Conservation (phyloP, 2,888 invertebrate genomes). For the Hyposoter dolosus region DNA sequence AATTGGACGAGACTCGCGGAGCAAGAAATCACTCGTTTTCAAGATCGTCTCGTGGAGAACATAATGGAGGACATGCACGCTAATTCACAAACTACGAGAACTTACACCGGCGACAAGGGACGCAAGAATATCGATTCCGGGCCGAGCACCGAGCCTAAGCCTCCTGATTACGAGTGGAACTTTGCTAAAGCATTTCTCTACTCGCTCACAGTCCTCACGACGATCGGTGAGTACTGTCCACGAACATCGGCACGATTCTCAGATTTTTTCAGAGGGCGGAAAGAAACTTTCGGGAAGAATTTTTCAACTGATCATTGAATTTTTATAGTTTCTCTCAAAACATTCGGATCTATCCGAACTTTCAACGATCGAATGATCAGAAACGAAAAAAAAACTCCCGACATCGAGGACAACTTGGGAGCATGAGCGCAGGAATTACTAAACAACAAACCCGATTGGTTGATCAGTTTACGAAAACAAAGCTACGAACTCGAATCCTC, state of each 20-base stretch:
- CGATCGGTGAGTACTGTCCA: conserved; percentile 90
- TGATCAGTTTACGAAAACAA: neutral
- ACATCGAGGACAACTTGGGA: neutral
- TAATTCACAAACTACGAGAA: conserved; percentile 85
- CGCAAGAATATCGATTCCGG: conserved; percentile 71
- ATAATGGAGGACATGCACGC: conserved; percentile 92
- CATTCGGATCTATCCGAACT: neutral
- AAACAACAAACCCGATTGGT: neutral
- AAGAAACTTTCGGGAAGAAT: neutral
- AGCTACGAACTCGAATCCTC: neutral
- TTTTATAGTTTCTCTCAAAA: neutral
- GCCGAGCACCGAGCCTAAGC: conserved; percentile 78
- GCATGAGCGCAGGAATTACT: neutral
- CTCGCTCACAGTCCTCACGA: conserved; percentile 96
- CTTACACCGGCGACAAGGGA: conserved; percentile 78
- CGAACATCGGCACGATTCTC: neutral
- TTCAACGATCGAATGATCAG: neutral
- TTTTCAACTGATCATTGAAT: neutral
- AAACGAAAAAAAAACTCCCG: neutral
- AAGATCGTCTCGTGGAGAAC: conserved; percentile 92
- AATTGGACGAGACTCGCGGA: conserved; percentile 95
- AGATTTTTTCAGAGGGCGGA: neutral
- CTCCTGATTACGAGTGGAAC: conserved; percentile 92
- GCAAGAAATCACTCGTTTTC: conserved; percentile 92
- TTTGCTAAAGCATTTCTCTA: conserved; percentile 96